A percentile compares a stretch with the other conserved stretches of the same genome.
phyloP scores from a whole-genome alignment of 30 jellyfish, hydroid and myxozoan genomes.

The Turritopsis dohrnii region DNA sequence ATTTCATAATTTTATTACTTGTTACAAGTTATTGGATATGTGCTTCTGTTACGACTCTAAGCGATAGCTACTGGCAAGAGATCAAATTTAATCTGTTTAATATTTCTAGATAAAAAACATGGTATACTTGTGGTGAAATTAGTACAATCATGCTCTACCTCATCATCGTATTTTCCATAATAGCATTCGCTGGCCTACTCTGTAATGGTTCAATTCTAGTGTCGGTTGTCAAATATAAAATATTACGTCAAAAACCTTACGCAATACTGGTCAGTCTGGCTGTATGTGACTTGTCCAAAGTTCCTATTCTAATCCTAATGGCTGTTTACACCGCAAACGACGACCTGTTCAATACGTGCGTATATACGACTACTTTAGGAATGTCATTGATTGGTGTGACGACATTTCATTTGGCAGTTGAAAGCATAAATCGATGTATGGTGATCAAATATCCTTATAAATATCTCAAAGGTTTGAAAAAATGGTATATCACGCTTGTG shows the following conservation, averaged over 20 bases:
- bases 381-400: constrained; percentile 33
- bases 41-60: no score
- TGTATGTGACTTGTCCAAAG: constrained; percentile 46
- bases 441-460: constrained; percentile 40
- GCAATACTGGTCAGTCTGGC: constrained; percentile 57
- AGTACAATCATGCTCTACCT: neutral
- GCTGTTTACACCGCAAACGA: constrained; percentile 32
- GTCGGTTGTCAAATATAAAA: constrained; percentile 37
- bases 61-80: no score
- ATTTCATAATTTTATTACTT: no score
- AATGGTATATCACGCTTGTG: constrained; percentile 2
- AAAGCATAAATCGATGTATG: constrained; percentile 56
- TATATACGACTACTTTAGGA: constrained; percentile 32
- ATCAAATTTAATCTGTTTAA: no score
- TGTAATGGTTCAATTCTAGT: constrained; percentile 46
- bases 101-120: no score
- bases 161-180: constrained; percentile 1
- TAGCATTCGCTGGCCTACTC: constrained; percentile 19
- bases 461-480: constrained; percentile 18
- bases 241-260: constrained; percentile 46
- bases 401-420: constrained; percentile 57
- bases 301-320: constrained; percentile 27
- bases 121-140: no score
- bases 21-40: no score
- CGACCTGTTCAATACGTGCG: constrained; percentile 26